Evolutionary conservation across 1,140 invertebrate species (phyloP), one percentile per base, ranked within the genome.

Genomic region (Solen grandis): DNA sequence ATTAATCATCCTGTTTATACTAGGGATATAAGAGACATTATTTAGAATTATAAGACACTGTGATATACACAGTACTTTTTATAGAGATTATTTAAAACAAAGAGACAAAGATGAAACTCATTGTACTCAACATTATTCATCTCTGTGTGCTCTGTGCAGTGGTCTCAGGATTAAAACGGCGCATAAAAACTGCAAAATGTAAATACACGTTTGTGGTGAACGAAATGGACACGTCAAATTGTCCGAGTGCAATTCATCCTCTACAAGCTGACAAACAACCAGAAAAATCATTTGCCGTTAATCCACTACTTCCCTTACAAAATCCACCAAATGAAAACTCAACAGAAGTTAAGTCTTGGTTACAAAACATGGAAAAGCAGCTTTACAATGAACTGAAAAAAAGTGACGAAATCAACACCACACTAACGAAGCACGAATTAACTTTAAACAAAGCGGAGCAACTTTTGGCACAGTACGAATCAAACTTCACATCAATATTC

Each of bases 161-260:
- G 60, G 19, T 25, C 27, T 33, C n/a, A 55, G 46, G 66, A 54
- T 38, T 78, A n/a, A 35, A 70, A 65, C 50, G 46, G 22, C 27
- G 68, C n/a, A 76, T 68, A 19, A 81, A 68, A 52, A 63, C 46
- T 46, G 46, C 59, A 31, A 83, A 76, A 76, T 90, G 88, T 35
- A 81, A 85, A 57, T 90, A 90, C 75, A 88, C 87, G 4, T 85
- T 90, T 36, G 86, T 90, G 10, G 87, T 90, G 16, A 87, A 90
- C 72, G 89, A 90, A 82, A 84, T 89, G 84, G 87, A 86, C 63
- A 78, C 83, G 0, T 82, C 84, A 55, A 83, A 85, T 35, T 90
- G 89, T 77, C 83, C 88, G 1, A 82, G 73, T 54, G 63, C 81
- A 19, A 75, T 88, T 35, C 69, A 25, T 22, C 35, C 46, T 33